These are phyloP conservation scores for Platysteira castanea DNA, from an alignment of 2,113 vertebrate species.

Conservation along the genomic window DNA sequence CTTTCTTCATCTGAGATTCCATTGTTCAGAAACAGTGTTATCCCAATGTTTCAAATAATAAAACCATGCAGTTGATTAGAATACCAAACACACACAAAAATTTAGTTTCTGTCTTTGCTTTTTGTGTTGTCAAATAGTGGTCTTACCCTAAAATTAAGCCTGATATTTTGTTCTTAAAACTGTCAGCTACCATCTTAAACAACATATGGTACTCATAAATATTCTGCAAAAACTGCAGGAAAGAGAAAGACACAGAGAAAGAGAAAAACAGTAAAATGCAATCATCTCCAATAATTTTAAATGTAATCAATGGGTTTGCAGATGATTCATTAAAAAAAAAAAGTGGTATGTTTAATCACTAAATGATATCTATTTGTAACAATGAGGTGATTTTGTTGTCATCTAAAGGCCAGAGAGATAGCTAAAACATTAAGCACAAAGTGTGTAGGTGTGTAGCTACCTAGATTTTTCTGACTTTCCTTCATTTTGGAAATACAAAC, in stretches of 20 bases:
- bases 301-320: slow-evolving; percentile 10
- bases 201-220: not conserved
- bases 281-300: not conserved
- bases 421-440: not conserved
- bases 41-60: not conserved
- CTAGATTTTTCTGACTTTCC: not conserved
- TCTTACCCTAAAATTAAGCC: not conserved
- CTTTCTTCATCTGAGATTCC: not conserved
- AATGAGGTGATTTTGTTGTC: not conserved
- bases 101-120: not conserved
- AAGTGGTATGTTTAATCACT: slow-evolving; percentile 18
- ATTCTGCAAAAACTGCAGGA: slow-evolving; percentile 29
- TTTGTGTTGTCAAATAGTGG: not conserved
- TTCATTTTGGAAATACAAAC: not conserved
- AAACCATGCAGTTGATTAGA: not conserved
- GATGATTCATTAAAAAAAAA: slow-evolving; percentile 36
- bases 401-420: not conserved
- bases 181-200: slow-evolving; percentile 8
- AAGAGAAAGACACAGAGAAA: slow-evolving; percentile 40
- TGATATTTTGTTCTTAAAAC: slow-evolving; percentile 7
- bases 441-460: not conserved
- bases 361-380: slow-evolving; percentile 31
- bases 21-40: not conserved
- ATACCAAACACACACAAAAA: not conserved
- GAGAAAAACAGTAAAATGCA: slow-evolving; percentile 23